phyloP scores from a whole-genome alignment of 2,797 vertebrate genomes.

The Myiotriccus ornatus region DNA sequence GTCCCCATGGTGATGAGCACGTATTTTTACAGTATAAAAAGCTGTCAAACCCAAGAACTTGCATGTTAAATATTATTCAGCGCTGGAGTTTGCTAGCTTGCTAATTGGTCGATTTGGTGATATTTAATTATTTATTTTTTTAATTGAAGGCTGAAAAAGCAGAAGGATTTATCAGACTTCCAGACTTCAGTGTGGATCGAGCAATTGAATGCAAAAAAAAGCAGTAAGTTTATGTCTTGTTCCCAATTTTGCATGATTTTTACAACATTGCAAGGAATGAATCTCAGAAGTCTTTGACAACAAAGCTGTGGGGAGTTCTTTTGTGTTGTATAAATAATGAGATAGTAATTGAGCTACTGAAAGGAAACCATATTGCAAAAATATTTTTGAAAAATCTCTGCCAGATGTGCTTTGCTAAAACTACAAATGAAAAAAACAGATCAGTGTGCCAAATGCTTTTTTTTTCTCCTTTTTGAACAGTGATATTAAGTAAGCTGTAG shows the following conservation, averaged over 20 bases:
- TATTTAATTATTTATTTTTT: not conserved
- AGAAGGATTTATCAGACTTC: conserved; percentile 92
- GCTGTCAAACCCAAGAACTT: not conserved
- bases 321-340: conserved; percentile 31
- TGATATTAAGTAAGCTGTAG: not conserved
- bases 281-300: not conserved
- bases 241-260: not conserved
- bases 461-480: not conserved
- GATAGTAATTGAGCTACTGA: conserved; percentile 19
- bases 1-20: conserved; percentile 41
- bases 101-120: not conserved
- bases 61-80: not conserved
- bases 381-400: not conserved
- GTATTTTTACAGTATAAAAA: conserved; percentile 23
- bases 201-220: conserved; percentile 97
- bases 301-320: not conserved
- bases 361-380: conserved; percentile 1
- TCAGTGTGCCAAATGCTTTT: not conserved
- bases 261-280: not conserved
- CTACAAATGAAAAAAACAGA: not conserved
- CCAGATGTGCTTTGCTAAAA: not conserved
- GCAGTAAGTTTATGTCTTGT: conserved; percentile 82
- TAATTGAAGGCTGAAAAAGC: conserved; percentile 91
- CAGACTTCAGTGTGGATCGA: conserved; percentile 91
- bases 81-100: not conserved